Evolutionary conservation across 2,888 invertebrate species (phyloP), one percentile per base, ranked within the genome.

Genomic region (Polia nebulosa): DNA sequence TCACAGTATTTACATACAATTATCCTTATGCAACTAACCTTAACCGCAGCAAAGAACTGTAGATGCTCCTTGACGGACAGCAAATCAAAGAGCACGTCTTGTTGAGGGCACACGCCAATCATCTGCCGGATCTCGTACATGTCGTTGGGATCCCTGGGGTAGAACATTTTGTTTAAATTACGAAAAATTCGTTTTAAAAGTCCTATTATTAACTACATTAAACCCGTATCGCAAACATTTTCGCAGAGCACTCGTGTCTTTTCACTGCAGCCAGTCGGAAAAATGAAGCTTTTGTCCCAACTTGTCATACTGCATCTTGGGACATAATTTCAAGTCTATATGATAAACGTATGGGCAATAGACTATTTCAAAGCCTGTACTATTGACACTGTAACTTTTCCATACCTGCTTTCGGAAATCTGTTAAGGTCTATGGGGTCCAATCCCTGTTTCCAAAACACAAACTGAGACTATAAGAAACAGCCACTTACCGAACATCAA

Each of bases 61-160:
- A 98, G 95, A 90, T 98, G 98, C 87, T 98, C 98, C 60, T 96
- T 96, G 0, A 97, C 97, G 0, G 98, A 97, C 6, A 98, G 95
- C 41, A 97, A 94, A 85, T 98, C 97, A 87, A 98, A 98, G 6
- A 98, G 96, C 9, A 98, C 97, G 83, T 98, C 98, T 85, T 98
- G 98, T 88, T 98, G 98, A 0, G 98, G 98, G 90, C 98, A 98
- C 8, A 98, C 97, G 0, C 98, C 98, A 0, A 97, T 98, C 97
- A 98, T 98, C 85, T 97, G 96, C 13, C 98, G 96, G 60, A 98
- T 97, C 89, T 97, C 96, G 78, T 97, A 96, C 97, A 98, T 97
- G 86, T 98, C 97, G 80, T 97, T 97, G 2, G 97, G 96, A 87
- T 98, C 97, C 79, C 97, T 97, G 85, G 36, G 85, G 72, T 6